These are phyloP conservation scores for Leptarthrus brevirostris DNA, from an alignment of 2,888 invertebrate genomes.

Conservation along the genomic window DNA sequence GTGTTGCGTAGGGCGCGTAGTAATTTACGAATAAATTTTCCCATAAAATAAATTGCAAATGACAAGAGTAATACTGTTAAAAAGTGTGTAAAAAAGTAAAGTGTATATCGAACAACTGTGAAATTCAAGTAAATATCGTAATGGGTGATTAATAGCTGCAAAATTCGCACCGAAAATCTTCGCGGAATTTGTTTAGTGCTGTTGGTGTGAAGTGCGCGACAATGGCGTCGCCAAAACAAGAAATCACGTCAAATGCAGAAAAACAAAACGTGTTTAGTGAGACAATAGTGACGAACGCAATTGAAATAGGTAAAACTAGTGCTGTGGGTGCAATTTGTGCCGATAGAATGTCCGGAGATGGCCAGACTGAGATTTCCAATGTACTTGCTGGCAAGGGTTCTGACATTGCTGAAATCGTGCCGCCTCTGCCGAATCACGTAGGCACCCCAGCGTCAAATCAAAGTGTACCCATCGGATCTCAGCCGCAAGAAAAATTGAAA, in stretches of 20 bases:
- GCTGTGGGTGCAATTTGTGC: not conserved
- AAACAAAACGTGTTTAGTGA: constrained; percentile 26
- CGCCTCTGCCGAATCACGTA: constrained; percentile 44
- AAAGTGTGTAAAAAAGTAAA: not conserved
- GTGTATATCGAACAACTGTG: not conserved
- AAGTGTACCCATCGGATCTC: not conserved
- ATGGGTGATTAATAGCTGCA: not conserved
- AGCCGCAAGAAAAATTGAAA: constrained; percentile 8
- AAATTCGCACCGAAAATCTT: constrained; percentile 14
- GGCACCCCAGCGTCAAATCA: constrained; percentile 12
- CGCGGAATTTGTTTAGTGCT: constrained; percentile 41
- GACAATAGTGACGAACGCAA: not conserved
- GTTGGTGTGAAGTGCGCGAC: constrained; percentile 33
- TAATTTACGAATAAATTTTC: constrained; percentile 31
- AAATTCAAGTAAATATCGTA: not conserved
- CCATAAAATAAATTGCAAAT: constrained; percentile 20
- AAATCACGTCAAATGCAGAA: constrained; percentile 42
- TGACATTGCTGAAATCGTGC: constrained; percentile 8
- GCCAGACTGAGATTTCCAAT: not conserved
- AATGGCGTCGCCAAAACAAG: constrained; percentile 52
- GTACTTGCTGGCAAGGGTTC: not conserved
- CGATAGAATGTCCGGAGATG: not conserved
- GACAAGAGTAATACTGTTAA: not conserved
- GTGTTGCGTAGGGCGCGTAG: constrained; percentile 49
- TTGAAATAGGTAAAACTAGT: not conserved